phyloP scores from a whole-genome alignment of 2,888 invertebrate species.

The Monopis laevigella region DNA sequence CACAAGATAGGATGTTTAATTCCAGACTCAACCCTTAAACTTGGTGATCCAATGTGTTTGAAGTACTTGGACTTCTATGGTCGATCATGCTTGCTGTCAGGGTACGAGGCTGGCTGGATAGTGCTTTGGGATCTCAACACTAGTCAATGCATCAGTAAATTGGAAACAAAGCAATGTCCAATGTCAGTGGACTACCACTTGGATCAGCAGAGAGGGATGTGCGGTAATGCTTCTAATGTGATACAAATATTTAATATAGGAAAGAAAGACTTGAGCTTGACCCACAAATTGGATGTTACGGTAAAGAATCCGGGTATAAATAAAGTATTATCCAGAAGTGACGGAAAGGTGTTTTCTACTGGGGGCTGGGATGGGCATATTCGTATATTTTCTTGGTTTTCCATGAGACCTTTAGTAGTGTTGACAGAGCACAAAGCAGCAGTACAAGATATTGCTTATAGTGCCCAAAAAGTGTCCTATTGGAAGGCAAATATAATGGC shows the following conservation, averaged over 20 bases:
- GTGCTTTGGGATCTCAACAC: constrained; percentile 76
- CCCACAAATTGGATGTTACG: constrained; percentile 67
- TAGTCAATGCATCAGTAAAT: constrained; percentile 62
- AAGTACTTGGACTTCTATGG: constrained; percentile 60
- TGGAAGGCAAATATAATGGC: constrained; percentile 85
- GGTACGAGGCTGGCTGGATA: constrained; percentile 79
- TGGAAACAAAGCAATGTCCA: constrained; percentile 71
- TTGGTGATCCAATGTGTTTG: constrained; percentile 74
- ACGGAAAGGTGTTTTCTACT: constrained; percentile 76
- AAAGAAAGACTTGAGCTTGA: constrained; percentile 61
- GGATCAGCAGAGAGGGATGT: constrained; percentile 71
- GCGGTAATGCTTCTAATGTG: constrained; percentile 71
- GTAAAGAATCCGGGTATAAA: constrained; percentile 81
- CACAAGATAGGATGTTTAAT: constrained; percentile 44
- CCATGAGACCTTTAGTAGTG: constrained; percentile 75
- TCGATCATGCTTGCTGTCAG: constrained; percentile 68
- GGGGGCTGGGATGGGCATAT: constrained; percentile 83
- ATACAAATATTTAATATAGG: constrained; percentile 70
- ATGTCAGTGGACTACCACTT: constrained; percentile 78
- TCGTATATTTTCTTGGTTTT: constrained; percentile 82
- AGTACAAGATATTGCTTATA: constrained; percentile 78
- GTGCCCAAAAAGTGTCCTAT: constrained; percentile 68
- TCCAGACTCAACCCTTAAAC: constrained; percentile 43
- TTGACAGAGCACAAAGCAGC: constrained; percentile 77
- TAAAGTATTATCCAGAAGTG: constrained; percentile 72